phyloP scores from a whole-genome alignment of 2,113 vertebrate genomes.

The Rhabdomys dilectus region DNA sequence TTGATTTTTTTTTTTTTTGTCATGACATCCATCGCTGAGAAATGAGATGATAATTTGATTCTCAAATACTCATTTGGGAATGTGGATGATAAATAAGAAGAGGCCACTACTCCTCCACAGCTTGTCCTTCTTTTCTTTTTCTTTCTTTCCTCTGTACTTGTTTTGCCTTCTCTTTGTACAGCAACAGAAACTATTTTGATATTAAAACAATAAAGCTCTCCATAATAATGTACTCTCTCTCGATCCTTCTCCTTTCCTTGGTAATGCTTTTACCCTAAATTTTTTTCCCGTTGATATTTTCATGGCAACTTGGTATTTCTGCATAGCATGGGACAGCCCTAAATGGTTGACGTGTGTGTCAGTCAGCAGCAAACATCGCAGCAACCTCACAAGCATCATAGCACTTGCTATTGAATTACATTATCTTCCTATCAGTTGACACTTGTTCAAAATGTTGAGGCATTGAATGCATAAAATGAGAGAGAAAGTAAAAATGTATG shows the following conservation, averaged over 20 bases:
- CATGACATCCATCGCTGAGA: slow-evolving; percentile 55
- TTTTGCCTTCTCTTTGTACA: neutral
- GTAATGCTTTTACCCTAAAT: neutral
- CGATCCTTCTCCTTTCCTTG: slow-evolving; percentile 31
- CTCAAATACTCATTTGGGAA: slow-evolving; percentile 53
- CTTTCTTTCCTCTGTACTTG: neutral
- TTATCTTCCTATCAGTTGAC: slow-evolving; percentile 64
- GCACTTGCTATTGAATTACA: slow-evolving; percentile 52
- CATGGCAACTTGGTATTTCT: slow-evolving; percentile 11
- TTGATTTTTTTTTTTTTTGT: slow-evolving; percentile 64
- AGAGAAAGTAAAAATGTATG: slow-evolving; percentile 27
- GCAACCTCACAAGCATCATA: slow-evolving; percentile 59
- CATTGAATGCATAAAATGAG: neutral
- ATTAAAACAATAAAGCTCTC: slow-evolving; percentile 38
- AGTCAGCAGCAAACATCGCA: slow-evolving; percentile 42
- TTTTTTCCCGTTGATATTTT: neutral
- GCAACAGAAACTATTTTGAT: slow-evolving; percentile 26
- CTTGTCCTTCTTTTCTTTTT: neutral
- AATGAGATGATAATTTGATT: slow-evolving; percentile 70
- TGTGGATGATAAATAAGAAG: slow-evolving; percentile 59
- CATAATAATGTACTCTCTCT: slow-evolving; percentile 27
- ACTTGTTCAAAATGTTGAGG: slow-evolving; percentile 59
- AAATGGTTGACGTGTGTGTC: slow-evolving; percentile 46
- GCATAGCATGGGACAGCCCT: slow-evolving; percentile 20
- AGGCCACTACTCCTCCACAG: neutral